Base-by-base conservation (phyloP, 1,140 invertebrate species). In the Caenorhabditis tropicalis region DNA sequence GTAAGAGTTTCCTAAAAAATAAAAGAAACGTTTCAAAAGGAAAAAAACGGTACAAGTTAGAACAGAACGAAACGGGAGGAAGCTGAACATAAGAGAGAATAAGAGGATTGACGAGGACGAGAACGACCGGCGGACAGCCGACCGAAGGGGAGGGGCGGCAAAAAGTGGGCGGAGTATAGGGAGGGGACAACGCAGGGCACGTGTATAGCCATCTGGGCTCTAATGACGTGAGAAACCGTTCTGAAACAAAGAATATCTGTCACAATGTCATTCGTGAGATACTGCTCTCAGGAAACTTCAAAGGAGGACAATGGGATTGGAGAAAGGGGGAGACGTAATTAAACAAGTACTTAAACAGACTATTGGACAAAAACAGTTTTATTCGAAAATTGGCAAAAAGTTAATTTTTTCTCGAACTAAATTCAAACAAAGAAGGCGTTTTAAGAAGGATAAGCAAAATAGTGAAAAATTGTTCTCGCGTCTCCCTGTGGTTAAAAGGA, bases 1-100 rank as follows among this genome's bases (percentile, higher is more conserved):
- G 65, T 43, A 36, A 74, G 58, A 65, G 65, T 43, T 74, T 74
- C 36, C 65, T 74, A n/a, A 12, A 74, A 74, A 65, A 15, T 33
- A 19, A 2, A n/a, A 36, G 24, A 65, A 36, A 36, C 12, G 24
- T 33, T 10, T 1, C n/a, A 33, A 33, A 15, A n/a, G n/a, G n/a
- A n/a, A 16, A 27, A 46, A 31, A 74, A 74, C 36, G 36, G 12
- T 43, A 70, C 19, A 5, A 70, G 9, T 31, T 6, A 9, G n/a
- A 46, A 74, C 19, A 74, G n/a, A 36, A 29, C 36, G n/a, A 74
- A 27, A 21, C 65, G 12, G 43, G 36, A 74, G 65, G 27, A 74
- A 74, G 65, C 65, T 43, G 65, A 74, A 46, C 53, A 56, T 10
- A 15, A 74, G 33, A 74, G 65, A n/a, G n/a, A 12, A 24, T 4